Evolutionary conservation across 2,797 vertebrate species (phyloP), one percentile per base, ranked within the genome.

Genomic region (Gambelia wislizenii): DNA sequence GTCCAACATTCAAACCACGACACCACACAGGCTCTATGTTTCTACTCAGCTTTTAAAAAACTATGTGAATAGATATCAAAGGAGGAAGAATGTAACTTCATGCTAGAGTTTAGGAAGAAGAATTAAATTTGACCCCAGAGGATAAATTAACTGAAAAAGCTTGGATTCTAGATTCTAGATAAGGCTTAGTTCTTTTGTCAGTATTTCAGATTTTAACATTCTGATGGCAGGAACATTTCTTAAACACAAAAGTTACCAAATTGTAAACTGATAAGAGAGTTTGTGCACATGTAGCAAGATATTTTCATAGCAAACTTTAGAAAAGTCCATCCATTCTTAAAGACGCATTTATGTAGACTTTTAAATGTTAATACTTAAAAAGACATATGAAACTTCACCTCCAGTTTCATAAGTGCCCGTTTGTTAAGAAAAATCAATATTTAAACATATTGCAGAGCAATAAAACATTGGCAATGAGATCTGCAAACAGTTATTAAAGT

Each of bases 351-450:
- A 64, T 5, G 9, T 39, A 83, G 20, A 27, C 27, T 72, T 75
- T 89, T 67, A 91, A 90, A 91, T 87, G 49, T 44, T 89, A 90
- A 1, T 78, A 88, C 89, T 87, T 89, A 93, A 90, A 84, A 88
- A 75, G 44, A 83, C 9, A 72, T 0, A 1, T 88, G 52, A 87
- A 76, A 13, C n/a, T 78, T 90, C 74, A 91, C 52, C 87, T 90
- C 89, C 74, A 93, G 70, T 92, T 90, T 27, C 0, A 5, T 67
- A 85, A 89, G 39, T 44, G 13, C 91, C 25, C 6, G 64, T 36
- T 76, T 83, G 78, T 18, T 79, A 85, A 82, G 39, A 79, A 81
- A 72, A 83, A 47, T 2, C 70, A 81, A 4, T 87, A 89, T 82
- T 80, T 90, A 86, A 91, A 92, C 85, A 69, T 80, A 90, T 90